Conservation (phyloP, 2,797 vertebrate genomes). For the Cossypha caffra region DNA sequence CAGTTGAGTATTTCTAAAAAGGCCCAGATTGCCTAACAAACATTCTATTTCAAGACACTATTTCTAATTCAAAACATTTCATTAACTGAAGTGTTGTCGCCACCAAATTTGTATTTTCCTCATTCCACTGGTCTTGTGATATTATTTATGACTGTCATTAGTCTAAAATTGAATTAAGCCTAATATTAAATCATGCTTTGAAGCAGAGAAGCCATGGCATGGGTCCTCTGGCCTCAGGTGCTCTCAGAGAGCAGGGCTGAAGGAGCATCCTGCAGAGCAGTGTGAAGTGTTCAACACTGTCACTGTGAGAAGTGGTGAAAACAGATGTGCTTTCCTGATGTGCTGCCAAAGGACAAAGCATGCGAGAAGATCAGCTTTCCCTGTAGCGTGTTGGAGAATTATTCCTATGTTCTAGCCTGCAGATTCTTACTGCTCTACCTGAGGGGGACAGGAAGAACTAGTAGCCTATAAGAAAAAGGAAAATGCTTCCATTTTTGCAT, state of each 20-base stretch:
- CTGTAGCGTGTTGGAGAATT: rapidly evolving
- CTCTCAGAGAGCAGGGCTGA: not conserved
- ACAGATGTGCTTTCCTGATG: not conserved
- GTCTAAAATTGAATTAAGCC: not conserved
- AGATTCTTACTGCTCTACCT: not conserved
- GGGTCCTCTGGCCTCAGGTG: not conserved
- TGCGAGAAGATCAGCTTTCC: not conserved
- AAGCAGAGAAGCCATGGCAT: rapidly evolving
- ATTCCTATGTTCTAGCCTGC: not conserved
- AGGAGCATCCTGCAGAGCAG: not conserved
- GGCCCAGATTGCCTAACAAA: not conserved
- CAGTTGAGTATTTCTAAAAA: not conserved
- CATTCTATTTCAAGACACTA: not conserved
- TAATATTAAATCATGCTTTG: not conserved
- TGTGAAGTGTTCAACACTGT: not conserved
- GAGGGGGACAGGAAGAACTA: not conserved
- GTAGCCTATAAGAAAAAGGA: not conserved
- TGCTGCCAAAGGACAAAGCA: not conserved
- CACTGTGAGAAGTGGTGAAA: not conserved
- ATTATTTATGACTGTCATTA: not conserved
- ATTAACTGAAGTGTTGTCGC: not conserved
- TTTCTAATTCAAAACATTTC: not conserved
- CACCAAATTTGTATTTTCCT: not conserved
- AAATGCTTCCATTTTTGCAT: not conserved
- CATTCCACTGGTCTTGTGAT: not conserved